Evolutionary conservation across 2,113 vertebrate species (phyloP).

Genomic region (Aplodontia rufa): DNA sequence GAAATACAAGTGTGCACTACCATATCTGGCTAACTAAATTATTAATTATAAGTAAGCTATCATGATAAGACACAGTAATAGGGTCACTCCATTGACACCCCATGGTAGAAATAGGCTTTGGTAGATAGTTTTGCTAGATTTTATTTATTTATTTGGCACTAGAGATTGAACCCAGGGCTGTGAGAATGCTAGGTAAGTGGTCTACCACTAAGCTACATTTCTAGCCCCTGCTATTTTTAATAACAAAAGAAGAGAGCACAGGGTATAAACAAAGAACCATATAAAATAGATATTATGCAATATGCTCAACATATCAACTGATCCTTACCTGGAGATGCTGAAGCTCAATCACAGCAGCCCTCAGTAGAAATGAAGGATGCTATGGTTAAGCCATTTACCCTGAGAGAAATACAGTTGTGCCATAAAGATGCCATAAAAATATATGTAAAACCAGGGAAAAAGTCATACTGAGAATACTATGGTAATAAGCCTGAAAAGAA

Average conservation of each 20-base stretch:
- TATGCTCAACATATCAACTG: neutral
- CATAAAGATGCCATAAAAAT: constrained; percentile 60
- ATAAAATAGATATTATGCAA: constrained; percentile 35
- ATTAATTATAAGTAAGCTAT: constrained; percentile 44
- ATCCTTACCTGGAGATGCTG: constrained; percentile 40
- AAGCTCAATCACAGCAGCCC: constrained; percentile 65
- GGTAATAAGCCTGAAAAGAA: constrained; percentile 64
- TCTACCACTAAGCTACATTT: neutral
- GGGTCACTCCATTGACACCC: neutral
- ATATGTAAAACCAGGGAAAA: constrained; percentile 67
- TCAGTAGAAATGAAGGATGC: constrained; percentile 61
- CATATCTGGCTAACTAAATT: neutral
- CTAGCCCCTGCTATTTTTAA: neutral
- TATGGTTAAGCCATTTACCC: constrained; percentile 64
- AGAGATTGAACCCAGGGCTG: neutral
- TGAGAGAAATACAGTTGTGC: constrained; percentile 49
- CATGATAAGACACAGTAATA: neutral
- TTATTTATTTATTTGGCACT: neutral
- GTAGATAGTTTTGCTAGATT: neutral
- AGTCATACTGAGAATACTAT: constrained; percentile 58
- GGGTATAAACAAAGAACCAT: constrained; percentile 52
- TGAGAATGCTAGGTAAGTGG: neutral
- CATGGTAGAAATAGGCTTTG: neutral
- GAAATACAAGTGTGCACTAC: neutral
- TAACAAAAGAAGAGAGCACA: constrained; percentile 56